phyloP scores from a whole-genome alignment of 2,888 invertebrate species.

The Coelopa pilipes region DNA sequence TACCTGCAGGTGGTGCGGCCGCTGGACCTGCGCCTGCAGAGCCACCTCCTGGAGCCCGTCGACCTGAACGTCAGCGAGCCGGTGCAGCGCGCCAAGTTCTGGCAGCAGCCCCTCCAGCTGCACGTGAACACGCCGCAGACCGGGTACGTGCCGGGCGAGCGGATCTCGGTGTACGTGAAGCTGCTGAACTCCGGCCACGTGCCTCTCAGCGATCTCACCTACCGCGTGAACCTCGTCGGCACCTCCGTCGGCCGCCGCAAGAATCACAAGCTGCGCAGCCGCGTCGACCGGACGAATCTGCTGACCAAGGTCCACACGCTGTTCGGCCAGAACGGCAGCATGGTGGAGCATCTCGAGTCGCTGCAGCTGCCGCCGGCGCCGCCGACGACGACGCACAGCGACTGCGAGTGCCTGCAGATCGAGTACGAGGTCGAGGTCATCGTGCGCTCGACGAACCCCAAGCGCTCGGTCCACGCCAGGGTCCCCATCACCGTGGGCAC shows the following conservation, averaged over 20 bases:
- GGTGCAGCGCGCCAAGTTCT: conserved; percentile 50
- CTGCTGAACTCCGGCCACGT: conserved; percentile 53
- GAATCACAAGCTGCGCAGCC: conserved; percentile 46
- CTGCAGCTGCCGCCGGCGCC: conserved; percentile 52
- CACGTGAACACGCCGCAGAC: conserved; percentile 53
- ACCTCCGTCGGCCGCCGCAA: conserved; percentile 49
- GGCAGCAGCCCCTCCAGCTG: conserved; percentile 54
- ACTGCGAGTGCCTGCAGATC: conserved; percentile 55
- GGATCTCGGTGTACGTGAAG: conserved; percentile 54
- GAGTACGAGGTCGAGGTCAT: conserved; percentile 58
- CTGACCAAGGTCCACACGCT: conserved; percentile 48
- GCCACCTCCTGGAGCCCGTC: conserved; percentile 24
- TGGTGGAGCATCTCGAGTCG: conserved; percentile 53
- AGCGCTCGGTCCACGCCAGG: conserved; percentile 46
- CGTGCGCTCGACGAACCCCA: conserved; percentile 45
- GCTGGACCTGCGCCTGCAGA: conserved; percentile 32
- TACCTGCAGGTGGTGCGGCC: conserved; percentile 5
- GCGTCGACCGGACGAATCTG: conserved; percentile 46
- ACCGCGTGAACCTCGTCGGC: conserved; percentile 53
- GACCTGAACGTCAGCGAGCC: conserved; percentile 24
- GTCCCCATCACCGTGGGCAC: conserved; percentile 29
- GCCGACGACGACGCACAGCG: conserved; percentile 47
- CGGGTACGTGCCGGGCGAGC: conserved; percentile 54
- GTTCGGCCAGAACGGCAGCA: conserved; percentile 36
- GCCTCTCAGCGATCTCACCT: conserved; percentile 48